These are phyloP conservation scores for Baryphthengus martii DNA, from an alignment of 2,113 vertebrate species.

Conservation along the genomic window DNA sequence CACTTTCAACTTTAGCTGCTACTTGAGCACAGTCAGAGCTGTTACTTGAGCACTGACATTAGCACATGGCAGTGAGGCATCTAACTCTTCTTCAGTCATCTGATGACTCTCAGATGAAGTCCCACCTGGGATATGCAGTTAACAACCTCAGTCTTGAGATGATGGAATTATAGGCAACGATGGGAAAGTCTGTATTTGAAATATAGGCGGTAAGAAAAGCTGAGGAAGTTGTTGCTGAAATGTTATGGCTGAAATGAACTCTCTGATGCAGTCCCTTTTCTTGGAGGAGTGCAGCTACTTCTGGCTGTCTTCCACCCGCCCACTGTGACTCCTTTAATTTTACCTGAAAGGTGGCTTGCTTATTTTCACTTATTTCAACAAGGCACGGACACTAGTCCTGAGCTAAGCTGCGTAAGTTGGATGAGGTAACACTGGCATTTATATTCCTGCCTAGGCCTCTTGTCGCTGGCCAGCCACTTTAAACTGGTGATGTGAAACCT, in stretches of 20 bases:
- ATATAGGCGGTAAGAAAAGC: not conserved
- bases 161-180: not conserved
- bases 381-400: no score
- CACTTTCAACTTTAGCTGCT: not conserved
- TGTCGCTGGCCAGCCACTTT: not conserved
- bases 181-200: not conserved
- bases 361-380: not conserved
- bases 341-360: not conserved
- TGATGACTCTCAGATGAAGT: not conserved
- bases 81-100: not conserved
- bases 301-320: not conserved
- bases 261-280: not conserved
- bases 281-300: not conserved
- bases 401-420: not conserved
- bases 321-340: not conserved
- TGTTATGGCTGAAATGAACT: not conserved
- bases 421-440: not conserved
- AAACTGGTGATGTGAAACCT: not conserved
- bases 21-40: not conserved
- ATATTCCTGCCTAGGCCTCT: not conserved
- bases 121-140: not conserved
- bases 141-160: not conserved
- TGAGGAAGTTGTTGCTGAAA: not conserved
- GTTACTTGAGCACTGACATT: not conserved
- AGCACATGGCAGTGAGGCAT: not conserved